These are phyloP conservation scores for Acrocephalus arundinaceus DNA, from an alignment of 2,113 vertebrate genomes.

Conservation along the genomic window DNA sequence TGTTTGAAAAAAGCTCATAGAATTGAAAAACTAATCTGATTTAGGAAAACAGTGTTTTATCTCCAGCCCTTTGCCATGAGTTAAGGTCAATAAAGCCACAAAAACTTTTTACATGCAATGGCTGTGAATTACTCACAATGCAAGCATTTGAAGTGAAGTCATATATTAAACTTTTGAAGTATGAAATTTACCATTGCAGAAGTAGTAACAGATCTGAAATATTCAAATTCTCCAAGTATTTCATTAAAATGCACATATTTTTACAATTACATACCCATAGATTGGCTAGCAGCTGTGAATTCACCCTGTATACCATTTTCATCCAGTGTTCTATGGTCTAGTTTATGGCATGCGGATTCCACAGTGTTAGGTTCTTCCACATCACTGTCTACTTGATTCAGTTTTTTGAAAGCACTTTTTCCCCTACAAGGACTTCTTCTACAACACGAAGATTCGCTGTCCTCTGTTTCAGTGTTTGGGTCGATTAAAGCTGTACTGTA, in stretches of 20 bases:
- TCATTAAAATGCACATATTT: background rate
- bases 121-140: background rate
- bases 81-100: background rate
- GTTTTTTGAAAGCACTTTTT: constrained; percentile 73
- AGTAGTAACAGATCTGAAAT: background rate
- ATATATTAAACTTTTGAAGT: background rate
- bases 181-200: background rate
- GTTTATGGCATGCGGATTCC: constrained; percentile 71
- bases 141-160: background rate
- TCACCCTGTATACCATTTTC: constrained; percentile 77
- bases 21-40: background rate
- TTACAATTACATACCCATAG: constrained; percentile 71
- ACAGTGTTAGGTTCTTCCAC: constrained; percentile 71
- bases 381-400: constrained; percentile 70
- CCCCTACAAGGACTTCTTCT: constrained; percentile 67
- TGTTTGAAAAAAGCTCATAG: background rate
- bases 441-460: constrained; percentile 57
- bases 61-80: background rate
- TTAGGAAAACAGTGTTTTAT: background rate
- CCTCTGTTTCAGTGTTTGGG: constrained; percentile 67
- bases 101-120: background rate
- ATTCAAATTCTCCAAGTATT: background rate
- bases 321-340: constrained; percentile 69
- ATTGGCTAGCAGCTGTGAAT: constrained; percentile 74
- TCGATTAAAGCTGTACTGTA: constrained; percentile 67